These are phyloP conservation scores for Anagrus nilaparvatae DNA, from an alignment of 1,140 invertebrate species.

Conservation along the genomic window DNA sequence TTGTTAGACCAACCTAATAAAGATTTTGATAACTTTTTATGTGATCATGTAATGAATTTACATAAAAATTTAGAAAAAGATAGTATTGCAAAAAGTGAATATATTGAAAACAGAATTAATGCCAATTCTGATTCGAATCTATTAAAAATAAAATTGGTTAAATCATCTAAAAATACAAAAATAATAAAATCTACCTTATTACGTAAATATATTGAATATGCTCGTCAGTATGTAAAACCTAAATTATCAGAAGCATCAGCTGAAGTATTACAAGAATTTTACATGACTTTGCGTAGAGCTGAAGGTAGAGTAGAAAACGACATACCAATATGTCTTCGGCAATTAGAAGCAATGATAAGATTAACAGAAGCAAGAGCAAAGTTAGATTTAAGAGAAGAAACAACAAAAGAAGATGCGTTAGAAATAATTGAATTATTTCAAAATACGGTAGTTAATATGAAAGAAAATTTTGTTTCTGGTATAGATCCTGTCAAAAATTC, in stretches of 20 bases:
- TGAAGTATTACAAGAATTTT: slow-evolving; percentile 66
- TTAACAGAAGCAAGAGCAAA: slow-evolving; percentile 81
- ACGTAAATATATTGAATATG: slow-evolving; percentile 86
- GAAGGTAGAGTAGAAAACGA: slow-evolving; percentile 48
- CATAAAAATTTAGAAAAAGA: slow-evolving; percentile 43
- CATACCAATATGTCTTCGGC: slow-evolving; percentile 70
- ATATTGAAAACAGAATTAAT: slow-evolving; percentile 1
- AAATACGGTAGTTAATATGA: slow-evolving; percentile 68
- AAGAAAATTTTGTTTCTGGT: slow-evolving; percentile 44
- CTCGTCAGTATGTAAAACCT: slow-evolving; percentile 79
- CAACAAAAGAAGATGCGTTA: slow-evolving; percentile 66
- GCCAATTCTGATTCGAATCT: not conserved
- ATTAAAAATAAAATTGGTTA: slow-evolving; percentile 8
- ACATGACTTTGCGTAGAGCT: slow-evolving; percentile 63
- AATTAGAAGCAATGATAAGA: slow-evolving; percentile 80
- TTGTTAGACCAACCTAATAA: slow-evolving; percentile 58
- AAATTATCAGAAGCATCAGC: slow-evolving; percentile 61
- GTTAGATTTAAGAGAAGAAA: slow-evolving; percentile 70
- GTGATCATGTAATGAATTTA: slow-evolving; percentile 70
- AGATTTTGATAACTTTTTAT: slow-evolving; percentile 62
- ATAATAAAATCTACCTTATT: slow-evolving; percentile 61
- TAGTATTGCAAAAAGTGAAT: slow-evolving; percentile 8
- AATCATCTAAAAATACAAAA: not conserved
- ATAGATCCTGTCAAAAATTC: slow-evolving; percentile 13
- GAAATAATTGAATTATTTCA: slow-evolving; percentile 82